Evolutionary conservation across 2,113 vertebrate species (phyloP).

Genomic region (Gobiocypris rarus): DNA sequence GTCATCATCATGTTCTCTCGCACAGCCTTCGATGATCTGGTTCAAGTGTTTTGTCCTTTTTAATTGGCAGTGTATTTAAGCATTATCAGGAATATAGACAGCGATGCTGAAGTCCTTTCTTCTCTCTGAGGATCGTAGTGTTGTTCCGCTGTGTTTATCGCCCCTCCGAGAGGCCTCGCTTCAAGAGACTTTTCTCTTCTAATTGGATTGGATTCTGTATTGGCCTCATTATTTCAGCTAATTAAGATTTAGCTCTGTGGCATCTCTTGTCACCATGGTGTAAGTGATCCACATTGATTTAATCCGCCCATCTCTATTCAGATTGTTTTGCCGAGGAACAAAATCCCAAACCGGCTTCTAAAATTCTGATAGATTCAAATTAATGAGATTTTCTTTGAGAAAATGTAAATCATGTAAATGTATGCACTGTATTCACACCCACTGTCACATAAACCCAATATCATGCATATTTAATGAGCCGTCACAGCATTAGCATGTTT

Average conservation of each 20-base stretch:
- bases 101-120: constrained; percentile 6
- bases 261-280: constrained; percentile 71
- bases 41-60: neutral
- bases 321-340: constrained; percentile 64
- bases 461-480: constrained; percentile 7
- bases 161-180: constrained; percentile 15
- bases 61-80: constrained; percentile 18
- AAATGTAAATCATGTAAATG: constrained; percentile 3
- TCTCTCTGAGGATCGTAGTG: neutral
- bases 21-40: neutral
- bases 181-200: constrained; percentile 33
- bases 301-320: constrained; percentile 74
- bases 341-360: constrained; percentile 51
- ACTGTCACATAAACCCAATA: neutral
- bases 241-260: constrained; percentile 74
- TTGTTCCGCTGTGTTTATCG: constrained; percentile 14
- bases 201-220: constrained; percentile 48
- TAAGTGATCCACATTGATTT: constrained; percentile 75
- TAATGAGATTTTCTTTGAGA: constrained; percentile 8
- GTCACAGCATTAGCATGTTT: constrained; percentile 6
- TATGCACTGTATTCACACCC: constrained; percentile 13
- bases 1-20: neutral
- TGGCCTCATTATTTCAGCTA: constrained; percentile 70
- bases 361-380: constrained; percentile 11
- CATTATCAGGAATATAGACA: neutral